Evolutionary conservation across 1,140 invertebrate genomes (phyloP).

Genomic region (Battus philenor): DNA sequence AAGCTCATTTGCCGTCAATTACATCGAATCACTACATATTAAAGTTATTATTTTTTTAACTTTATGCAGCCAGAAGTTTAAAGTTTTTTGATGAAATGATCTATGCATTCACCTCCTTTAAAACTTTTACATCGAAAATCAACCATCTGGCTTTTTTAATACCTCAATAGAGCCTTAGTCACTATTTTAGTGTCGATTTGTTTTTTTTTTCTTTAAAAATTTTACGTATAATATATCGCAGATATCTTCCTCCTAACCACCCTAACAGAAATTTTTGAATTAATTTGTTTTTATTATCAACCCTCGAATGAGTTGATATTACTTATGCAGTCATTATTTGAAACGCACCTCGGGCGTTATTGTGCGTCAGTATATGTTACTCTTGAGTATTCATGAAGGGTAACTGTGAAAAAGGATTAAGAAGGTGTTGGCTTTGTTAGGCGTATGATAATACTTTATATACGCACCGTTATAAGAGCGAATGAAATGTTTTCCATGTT

Average conservation of each 20-base stretch:
- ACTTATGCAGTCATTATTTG: conserved; percentile 15
- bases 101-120: neutral
- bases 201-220: neutral
- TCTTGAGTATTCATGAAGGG: conserved; percentile 11
- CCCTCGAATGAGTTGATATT: conserved; percentile 8
- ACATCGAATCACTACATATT: too few species aligned
- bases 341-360: conserved; percentile 7
- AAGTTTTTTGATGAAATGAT: too few species aligned
- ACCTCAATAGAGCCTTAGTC: neutral
- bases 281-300: conserved; percentile 2
- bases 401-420: conserved; percentile 11
- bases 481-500: too few species aligned
- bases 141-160: neutral
- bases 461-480: too few species aligned
- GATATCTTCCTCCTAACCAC: too few species aligned
- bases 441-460: too few species aligned
- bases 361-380: neutral
- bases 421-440: too few species aligned
- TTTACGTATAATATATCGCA: too few species aligned
- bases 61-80: too few species aligned
- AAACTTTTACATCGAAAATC: neutral
- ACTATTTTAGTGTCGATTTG: neutral
- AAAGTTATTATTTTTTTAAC: too few species aligned
- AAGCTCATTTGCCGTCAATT: too few species aligned
- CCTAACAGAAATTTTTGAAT: too few species aligned